Evolutionary conservation across 2,888 invertebrate genomes (phyloP), one percentile per base, ranked within the genome.

Genomic region (Oscheius myriophilus): DNA sequence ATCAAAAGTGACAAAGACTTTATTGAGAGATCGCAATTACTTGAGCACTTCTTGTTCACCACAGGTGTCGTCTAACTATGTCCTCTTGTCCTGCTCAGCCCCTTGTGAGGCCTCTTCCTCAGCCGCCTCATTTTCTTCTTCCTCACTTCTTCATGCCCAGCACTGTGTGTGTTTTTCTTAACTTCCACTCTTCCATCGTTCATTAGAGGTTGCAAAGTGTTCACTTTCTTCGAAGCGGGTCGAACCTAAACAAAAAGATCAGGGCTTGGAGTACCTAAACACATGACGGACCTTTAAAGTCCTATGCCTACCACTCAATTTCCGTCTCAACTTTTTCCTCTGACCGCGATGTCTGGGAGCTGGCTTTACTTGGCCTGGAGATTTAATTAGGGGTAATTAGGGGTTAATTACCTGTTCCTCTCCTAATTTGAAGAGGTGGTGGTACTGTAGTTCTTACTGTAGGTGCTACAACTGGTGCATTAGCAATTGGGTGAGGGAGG

Each of bases 111-210:
- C n/a, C 41, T 55, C 39, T 55, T 55, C 41, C 55, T 33, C 12
- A 55, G 39, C 16, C 55, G 33, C 16, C 55, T 33, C 39, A 55
- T 33, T n/a, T 55, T 55, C 55, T 55, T 55, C 33, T 55, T 25
- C n/a, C 18, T 21, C 2, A 21, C 16, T 14, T 33, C n/a, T 33
- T 12, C 4, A 39, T 41, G 23, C 18, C 33, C 55, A 16, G 41
- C 55, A n/a, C 41, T 41, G n/a, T 33, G 41, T 2, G 39, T 33
- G 54, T 54, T 55, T 16, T 39, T 33, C 3, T 6, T 33, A 6
- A 33, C 9, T 33, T 33, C 4, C 4, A 33, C 33, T 9, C 9
- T 33, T 33, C 33, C 33, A 9, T 33, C 33, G 33, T 33, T 33
- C 3, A 33, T 3, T 6, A 33, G 33, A 33, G 33, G 33, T 6